Base-by-base conservation (phyloP, 2,888 invertebrate species). In the Hemistola chrysoprasaria region DNA sequence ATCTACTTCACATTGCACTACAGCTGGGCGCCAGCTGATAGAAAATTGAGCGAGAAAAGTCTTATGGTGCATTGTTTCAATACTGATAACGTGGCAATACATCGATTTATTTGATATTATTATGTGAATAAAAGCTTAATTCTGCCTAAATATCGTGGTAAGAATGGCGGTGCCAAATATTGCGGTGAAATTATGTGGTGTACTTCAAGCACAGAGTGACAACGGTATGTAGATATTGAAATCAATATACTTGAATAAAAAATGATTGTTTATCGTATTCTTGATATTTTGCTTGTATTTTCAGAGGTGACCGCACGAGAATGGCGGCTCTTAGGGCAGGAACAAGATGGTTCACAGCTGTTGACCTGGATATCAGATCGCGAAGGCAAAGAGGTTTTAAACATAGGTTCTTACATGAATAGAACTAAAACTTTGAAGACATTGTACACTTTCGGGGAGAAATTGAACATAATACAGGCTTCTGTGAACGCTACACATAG, bases 271-370 rank as follows among this genome's bases (percentile, higher is more conserved):
- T 40, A 22, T n/a, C 16, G 16, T 8, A 10, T 11, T n/a, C 8
- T 32, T 21, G 23, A n/a, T 10, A 7, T 36, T 30, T 20, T 7
- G n/a, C 24, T 36, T 21, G 20, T 20, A 16, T 39, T 77, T 81
- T 22, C 73, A 93, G 92, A 90, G 51, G 74, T 88, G 49, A 90
- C 90, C 67, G 93, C 93, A 0, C 91, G 92, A 53, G 94, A 95
- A 86, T 95, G 95, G 95, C 92, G 95, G 41, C 85, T 95, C 38
- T 78, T 96, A 51, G 95, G 95, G 0, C 95, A 95, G 75, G 95
- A 96, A 68, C 93, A 93, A 72, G 93, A 95, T 72, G 94, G 94
- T 1, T 91, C 92, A 0, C 87, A 95, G 62, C 71, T 95, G 16
- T 88, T 95, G 21, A 92, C 93, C 11, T 95, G 95, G 95, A 77